Evolutionary conservation across 2,113 vertebrate species (phyloP).

Genomic region (Protomyctophum bolini): DNA sequence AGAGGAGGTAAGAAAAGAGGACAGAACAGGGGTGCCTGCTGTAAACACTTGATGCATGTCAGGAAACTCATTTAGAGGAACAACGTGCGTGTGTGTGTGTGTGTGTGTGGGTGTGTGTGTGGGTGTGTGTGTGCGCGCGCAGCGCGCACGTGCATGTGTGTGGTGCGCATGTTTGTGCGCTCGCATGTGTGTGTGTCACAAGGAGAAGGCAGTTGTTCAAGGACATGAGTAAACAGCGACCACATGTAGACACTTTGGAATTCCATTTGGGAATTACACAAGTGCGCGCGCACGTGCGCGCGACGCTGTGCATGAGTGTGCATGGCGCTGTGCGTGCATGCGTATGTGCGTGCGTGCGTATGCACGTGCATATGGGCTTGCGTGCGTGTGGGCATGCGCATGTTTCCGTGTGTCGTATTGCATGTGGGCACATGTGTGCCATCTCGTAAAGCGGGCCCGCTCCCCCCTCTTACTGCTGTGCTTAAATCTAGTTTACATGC

Average conservation of each 20-base stretch:
- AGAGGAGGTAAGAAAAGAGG: constrained; percentile 14
- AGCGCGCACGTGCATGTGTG: constrained; percentile 19
- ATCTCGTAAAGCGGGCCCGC: constrained; percentile 57
- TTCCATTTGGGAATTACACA: constrained; percentile 61
- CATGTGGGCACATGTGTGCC: constrained; percentile 36
- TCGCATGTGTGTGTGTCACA: constrained; percentile 10
- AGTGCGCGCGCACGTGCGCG: background rate
- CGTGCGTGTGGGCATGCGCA: constrained; percentile 23
- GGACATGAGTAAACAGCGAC: constrained; percentile 65
- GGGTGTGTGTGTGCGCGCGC: constrained; percentile 11
- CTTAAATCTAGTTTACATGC: constrained; percentile 69
- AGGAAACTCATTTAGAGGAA: constrained; percentile 90
- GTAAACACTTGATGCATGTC: constrained; percentile 90
- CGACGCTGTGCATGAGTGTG: no score
- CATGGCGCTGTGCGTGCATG: constrained; percentile 28
- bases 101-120: constrained; percentile 3
- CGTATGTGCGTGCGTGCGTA: constrained; percentile 11
- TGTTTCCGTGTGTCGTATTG: constrained; percentile 1
- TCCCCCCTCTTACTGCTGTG: constrained; percentile 57
- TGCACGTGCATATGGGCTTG: no score
- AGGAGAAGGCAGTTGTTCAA: constrained; percentile 69
- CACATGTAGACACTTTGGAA: constrained; percentile 58
- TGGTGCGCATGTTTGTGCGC: no score
- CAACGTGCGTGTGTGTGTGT: constrained; percentile 43
- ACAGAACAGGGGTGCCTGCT: constrained; percentile 61